Conservation (phyloP, 2,888 invertebrate species). For the Baccha elongata region DNA sequence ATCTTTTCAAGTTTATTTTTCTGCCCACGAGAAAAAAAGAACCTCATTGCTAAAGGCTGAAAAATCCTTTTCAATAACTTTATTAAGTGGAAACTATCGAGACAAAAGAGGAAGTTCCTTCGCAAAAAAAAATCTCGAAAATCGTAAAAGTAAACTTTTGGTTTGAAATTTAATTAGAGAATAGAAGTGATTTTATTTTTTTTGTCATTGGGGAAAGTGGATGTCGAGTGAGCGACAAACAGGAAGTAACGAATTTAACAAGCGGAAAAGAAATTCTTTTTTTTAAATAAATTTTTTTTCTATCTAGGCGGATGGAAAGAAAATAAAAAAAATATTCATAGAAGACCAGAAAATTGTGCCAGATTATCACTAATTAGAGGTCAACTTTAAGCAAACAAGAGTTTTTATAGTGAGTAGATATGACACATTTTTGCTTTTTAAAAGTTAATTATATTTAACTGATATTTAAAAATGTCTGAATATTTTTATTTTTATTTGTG, state of each 20-base stretch:
- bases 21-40: constrained; percentile 15
- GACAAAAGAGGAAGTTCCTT: constrained; percentile 7
- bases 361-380: neutral
- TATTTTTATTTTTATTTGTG: too few relatives aligned
- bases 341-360: neutral
- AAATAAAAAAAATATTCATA: neutral
- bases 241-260: constrained; percentile 46
- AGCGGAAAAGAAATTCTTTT: neutral
- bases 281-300: constrained; percentile 1
- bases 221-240: neutral
- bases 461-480: too few relatives aligned
- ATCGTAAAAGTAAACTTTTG: constrained; percentile 3
- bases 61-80: constrained; percentile 48
- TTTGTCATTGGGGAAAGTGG: constrained; percentile 44
- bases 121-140: constrained; percentile 8
- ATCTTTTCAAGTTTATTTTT: constrained; percentile 15
- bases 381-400: neutral
- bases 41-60: constrained; percentile 29
- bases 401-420: too few relatives aligned
- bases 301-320: neutral
- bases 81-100: constrained; percentile 50
- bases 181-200: too few relatives aligned
- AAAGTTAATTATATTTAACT: too few relatives aligned
- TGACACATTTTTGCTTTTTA: too few relatives aligned
- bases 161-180: constrained; percentile 46